Base-by-base conservation (phyloP, 2,113 vertebrate species). In the Gopherus flavomarginatus region DNA sequence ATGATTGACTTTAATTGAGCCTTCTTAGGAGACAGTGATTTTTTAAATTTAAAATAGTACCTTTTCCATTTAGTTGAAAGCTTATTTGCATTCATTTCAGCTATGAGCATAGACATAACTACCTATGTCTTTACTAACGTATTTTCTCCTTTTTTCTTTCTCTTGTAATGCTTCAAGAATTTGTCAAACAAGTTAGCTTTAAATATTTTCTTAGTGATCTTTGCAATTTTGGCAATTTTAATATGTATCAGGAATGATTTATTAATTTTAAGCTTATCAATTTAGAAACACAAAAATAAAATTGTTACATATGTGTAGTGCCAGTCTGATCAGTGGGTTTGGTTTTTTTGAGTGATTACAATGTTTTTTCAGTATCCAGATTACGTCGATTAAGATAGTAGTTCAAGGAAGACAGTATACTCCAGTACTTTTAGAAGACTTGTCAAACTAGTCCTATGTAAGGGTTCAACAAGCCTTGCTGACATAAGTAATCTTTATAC, bases 71-170 rank as follows among this genome's bases (percentile, higher is more conserved):
- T 52, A 90, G 87, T 13, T 94, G 59, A 82, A 85, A 81, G 14
- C 47, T 90, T 29, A 93, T 97, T 92, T 97, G 81, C 62, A 22
- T 97, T 95, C 44, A 27, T 91, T 26, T 94, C 86, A 88, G 50
- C 69, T 89, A 84, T 94, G 54, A 53, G 27, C 92, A 52, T 72
- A n/a, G 42, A 94, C 65, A 38, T 72, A 89, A 22, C 27, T 14
- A 72, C 42, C 35, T 59, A 85, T 5, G 79, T 38, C 52, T 90
- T 94, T 82, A 85, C 9, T 77, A 94, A 86, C 87, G 12, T 95
- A 50, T 49, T 62, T 89, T 90, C 53, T 75, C 44, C 49, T 79
- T 86, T 84, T 86, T 35, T 24, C 7, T 19, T 83, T 92, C 82
- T 87, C 57, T 56, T 94, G n/a, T 85, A 96, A 80, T 86, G 78